These are phyloP conservation scores for Netelia virgata DNA, from an alignment of 2,888 invertebrate species.

Conservation along the genomic window DNA sequence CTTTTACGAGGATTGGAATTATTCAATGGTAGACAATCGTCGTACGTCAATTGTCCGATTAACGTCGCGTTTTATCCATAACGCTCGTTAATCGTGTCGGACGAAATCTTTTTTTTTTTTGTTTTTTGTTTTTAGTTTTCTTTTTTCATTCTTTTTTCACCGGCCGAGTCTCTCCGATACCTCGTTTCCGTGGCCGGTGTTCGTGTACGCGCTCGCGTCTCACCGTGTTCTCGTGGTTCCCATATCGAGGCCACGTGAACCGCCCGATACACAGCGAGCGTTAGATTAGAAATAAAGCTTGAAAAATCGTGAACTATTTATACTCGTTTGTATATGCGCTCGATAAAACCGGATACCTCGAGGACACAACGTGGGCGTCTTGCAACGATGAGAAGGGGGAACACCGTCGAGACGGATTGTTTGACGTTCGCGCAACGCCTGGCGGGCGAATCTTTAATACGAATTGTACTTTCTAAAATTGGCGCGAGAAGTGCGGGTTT, in stretches of 20 bases:
- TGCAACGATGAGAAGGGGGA: not conserved
- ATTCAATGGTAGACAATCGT: slow-evolving; percentile 58
- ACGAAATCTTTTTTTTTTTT: slow-evolving; percentile 10
- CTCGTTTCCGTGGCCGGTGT: not conserved
- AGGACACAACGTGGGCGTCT: not conserved
- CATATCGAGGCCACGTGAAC: slow-evolving; percentile 26
- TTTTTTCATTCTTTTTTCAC: no score
- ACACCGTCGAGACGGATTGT: not conserved
- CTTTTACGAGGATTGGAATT: slow-evolving; percentile 35
- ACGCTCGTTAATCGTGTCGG: slow-evolving; percentile 54
- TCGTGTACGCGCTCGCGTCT: slow-evolving; percentile 1
- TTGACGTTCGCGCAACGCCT: not conserved
- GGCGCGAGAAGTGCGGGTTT: not conserved
- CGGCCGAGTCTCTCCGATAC: not conserved
- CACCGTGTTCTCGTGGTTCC: not conserved
- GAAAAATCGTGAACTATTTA: slow-evolving; percentile 16
- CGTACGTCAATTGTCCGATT: slow-evolving; percentile 61
- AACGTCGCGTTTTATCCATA: slow-evolving; percentile 58
- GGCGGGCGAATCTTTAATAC: not conserved
- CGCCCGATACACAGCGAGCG: not conserved
- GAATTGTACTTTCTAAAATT: not conserved
- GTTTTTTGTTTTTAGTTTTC: no score
- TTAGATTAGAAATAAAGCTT: slow-evolving; percentile 23
- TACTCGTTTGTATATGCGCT: slow-evolving; percentile 2
- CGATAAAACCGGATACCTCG: slow-evolving; percentile 27